A percentile compares a stretch with the other conserved stretches of the same genome.
Evolutionary conservation across 2,888 invertebrate species (phyloP).

Genomic region (Hybos culiciformis): DNA sequence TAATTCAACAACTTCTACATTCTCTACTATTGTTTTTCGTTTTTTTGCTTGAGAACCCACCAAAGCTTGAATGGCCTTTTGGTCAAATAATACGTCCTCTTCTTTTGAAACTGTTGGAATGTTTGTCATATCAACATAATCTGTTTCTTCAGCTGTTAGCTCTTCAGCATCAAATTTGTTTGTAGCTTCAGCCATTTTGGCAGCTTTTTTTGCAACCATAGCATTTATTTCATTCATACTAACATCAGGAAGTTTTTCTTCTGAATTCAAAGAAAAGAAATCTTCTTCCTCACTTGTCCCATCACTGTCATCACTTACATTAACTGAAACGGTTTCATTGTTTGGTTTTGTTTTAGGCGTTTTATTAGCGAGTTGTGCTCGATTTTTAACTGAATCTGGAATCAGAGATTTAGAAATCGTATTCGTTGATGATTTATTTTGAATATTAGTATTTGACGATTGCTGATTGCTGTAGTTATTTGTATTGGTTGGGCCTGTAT

Average conservation of each 20-base stretch:
- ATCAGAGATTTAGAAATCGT: constrained; percentile 21
- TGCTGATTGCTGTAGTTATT: constrained; percentile 13
- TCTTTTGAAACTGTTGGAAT: neutral
- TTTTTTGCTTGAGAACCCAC: constrained; percentile 48
- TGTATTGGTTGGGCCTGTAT: constrained; percentile 36
- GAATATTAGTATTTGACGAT: neutral
- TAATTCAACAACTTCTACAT: constrained; percentile 67
- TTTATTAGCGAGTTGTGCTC: constrained; percentile 24
- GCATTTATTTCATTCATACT: constrained; percentile 35
- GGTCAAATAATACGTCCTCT: constrained; percentile 9
- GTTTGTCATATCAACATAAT: constrained; percentile 4
- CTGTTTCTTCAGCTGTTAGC: constrained; percentile 9
- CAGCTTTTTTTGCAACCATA: constrained; percentile 29
- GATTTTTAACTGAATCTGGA: constrained; percentile 35
- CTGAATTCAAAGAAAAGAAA: constrained; percentile 32
- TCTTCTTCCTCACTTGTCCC: constrained; percentile 21
- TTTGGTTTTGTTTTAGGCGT: constrained; percentile 16
- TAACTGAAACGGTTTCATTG: constrained; percentile 32
- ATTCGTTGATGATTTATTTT: neutral
- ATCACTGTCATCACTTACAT: constrained; percentile 40
- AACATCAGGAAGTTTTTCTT: constrained; percentile 38
- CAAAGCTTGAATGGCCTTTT: constrained; percentile 43
- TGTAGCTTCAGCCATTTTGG: constrained; percentile 26
- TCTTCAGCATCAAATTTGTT: constrained; percentile 17
- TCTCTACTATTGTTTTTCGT: constrained; percentile 33